Base-by-base conservation (phyloP, 2,113 vertebrate genomes). In the Galemys pyrenaicus region DNA sequence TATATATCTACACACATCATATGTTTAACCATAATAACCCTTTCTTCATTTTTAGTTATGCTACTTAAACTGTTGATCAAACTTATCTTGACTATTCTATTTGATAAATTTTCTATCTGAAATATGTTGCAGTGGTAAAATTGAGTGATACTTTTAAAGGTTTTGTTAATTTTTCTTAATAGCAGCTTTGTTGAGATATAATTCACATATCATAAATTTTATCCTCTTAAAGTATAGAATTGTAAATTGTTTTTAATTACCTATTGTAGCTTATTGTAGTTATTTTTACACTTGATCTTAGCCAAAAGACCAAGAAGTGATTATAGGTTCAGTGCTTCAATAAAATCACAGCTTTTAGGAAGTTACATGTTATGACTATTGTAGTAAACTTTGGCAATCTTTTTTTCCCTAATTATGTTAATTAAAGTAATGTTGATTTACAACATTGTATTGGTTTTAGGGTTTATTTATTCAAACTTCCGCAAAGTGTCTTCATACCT, bases 81-180 rank as follows among this genome's bases (percentile, higher is more conserved):
- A 60, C 41, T 84, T 67, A 5, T 87, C 49, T 95, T 87, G 67
- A 19, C 51, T 17, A 0, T 9, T 71, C 88, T 96, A 58, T 41
- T 87, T 90, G 26, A 46, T 91, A 82, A 92, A 46, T 92, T 5
- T 80, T 6, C 84, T 83, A 37, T 32, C 60, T 91, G 17, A 92
- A 94, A 54, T 88, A 35, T 74, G 37, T 83, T 92, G 2, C 9
- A 70, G 0, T 89, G 79, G 41, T 86, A 91, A 94, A 86, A 78
- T 44, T 89, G 24, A 90, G 46, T 58, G 41, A 37, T 58, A 64
- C 8, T 84, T 51, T 84, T 62, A 87, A 91, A 28, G 26, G 1
- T 86, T 95, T 83, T 73, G 83, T 83, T 93, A 75, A 64, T 82
- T 78, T 82, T 84, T 79, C 20, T 44, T 91, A 87, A 80, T 49